These are phyloP conservation scores for Drosophila aff. DNA, from an alignment of 1,140 invertebrate species.

Conservation along the genomic window DNA sequence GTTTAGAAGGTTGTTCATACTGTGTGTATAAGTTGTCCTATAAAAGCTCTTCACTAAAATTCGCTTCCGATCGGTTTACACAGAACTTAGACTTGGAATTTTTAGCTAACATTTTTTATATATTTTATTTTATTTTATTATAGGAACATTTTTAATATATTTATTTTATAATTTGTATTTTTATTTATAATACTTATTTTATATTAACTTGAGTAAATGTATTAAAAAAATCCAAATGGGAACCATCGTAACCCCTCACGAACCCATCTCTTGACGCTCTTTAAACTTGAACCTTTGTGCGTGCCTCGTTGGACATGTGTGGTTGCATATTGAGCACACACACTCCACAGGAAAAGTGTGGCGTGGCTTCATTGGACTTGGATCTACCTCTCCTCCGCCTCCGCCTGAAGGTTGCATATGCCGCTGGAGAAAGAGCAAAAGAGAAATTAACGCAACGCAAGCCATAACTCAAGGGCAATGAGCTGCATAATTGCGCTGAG, in stretches of 20 bases:
- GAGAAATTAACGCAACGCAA: slow-evolving; percentile 38
- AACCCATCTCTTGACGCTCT: slow-evolving; percentile 20
- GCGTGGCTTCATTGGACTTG: slow-evolving; percentile 28
- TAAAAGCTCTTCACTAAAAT: background rate
- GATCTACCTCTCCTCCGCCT: slow-evolving; percentile 39
- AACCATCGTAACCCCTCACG: slow-evolving; percentile 15
- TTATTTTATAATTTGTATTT: background rate
- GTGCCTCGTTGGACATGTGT: slow-evolving; percentile 55
- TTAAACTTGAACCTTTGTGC: slow-evolving; percentile 34
- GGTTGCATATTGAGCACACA: slow-evolving; percentile 68
- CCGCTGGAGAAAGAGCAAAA: slow-evolving; percentile 25
- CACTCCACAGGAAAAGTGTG: slow-evolving; percentile 24
- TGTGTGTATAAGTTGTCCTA: background rate
- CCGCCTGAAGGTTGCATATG: slow-evolving; percentile 51
- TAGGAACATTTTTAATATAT: background rate
- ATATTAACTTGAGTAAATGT: background rate
- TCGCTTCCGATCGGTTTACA: background rate
- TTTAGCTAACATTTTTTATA: background rate
- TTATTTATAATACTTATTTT: background rate
- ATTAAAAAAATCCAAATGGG: no score
- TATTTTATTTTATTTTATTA: no score
- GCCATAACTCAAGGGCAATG: slow-evolving; percentile 81
- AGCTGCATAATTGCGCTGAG: slow-evolving; percentile 82
- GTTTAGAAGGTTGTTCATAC: background rate
- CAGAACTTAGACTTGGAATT: background rate